These are phyloP conservation scores for Saimiri boliviensis DNA, from an alignment of 2,113 vertebrate species.

Conservation along the genomic window DNA sequence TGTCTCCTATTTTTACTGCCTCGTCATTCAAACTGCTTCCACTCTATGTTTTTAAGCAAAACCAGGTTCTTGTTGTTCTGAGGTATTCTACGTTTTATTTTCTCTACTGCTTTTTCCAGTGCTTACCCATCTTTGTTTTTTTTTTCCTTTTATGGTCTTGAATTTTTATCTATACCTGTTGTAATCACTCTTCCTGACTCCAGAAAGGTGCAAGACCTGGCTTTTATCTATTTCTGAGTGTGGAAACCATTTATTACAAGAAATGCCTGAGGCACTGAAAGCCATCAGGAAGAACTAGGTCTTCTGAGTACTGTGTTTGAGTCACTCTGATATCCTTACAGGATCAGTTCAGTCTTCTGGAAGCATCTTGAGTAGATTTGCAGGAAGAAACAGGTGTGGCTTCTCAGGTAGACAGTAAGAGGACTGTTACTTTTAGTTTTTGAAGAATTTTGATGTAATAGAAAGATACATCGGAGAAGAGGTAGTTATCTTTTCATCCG, in stretches of 20 bases:
- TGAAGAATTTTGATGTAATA: slow-evolving; percentile 15
- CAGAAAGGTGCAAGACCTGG: neutral
- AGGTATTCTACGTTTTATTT: neutral
- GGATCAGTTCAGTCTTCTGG: neutral
- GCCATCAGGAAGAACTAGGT: neutral
- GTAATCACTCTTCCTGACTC: neutral
- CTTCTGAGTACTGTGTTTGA: neutral
- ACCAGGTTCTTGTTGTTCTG: neutral
- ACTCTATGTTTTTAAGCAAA: neutral
- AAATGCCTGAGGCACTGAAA: neutral
- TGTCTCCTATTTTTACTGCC: neutral
- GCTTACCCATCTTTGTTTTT: too few species aligned
- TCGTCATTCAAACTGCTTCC: neutral
- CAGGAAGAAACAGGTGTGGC: neutral
- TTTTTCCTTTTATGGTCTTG: neutral
- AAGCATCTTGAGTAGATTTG: neutral
- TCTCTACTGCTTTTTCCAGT: neutral
- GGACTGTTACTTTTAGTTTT: neutral
- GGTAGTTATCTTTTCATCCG: neutral
- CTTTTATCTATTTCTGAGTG: neutral
- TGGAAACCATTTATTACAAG: neutral
- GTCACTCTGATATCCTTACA: neutral
- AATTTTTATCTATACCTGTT: neutral
- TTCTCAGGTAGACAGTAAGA: neutral
- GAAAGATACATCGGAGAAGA: neutral